Evolutionary conservation across 2,888 invertebrate species (phyloP), one percentile per base, ranked within the genome.

Genomic region (Eueremaeus valkanovi): DNA sequence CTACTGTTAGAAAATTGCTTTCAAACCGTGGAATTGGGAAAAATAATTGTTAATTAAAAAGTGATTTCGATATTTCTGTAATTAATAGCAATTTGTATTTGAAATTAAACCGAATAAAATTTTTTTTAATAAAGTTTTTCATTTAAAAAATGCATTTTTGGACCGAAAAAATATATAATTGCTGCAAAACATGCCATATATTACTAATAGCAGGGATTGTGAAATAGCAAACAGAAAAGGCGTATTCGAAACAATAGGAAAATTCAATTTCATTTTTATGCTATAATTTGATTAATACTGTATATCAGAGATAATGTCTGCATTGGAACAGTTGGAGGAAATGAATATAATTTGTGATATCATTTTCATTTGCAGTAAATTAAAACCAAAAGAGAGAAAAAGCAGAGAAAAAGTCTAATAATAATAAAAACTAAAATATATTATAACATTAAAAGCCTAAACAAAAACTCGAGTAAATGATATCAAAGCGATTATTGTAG

Each of bases 281-380:
- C 21, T 55, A 27, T 55, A 55, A 55, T 55, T 55, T 55, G 55
- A 55, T 55, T 55, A 55, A 55, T 55, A 18, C 55, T 55, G 27
- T 55, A 24, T 45, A 11, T 18, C 9, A 27, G 18, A 55, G 55
- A 55, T 55, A 55, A 18, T 55, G 55, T 21, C 55, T 9, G 42
- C 42, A 11, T 2, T 16, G 18, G 18, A 45, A 24, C n/a, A n/a
- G n/a, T n/a, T n/a, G 21, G 27, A 55, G 55, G 55, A 55, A 55
- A 55, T 55, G 55, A 55, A 55, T 55, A 55, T 55, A 55, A 55
- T 55, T 55, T 24, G n/a, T 55, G 55, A n/a, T 18, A 55, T 24
- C 21, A 11, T 21, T 55, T 55, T 55, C 24, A 55, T 55, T 55
- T 55, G 55, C 55, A 55, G 55, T 55, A n/a, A 55, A 55, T 55